Percentiles rank a stretch among this genome's conserved stretches.
Evolutionary conservation across 35 echinoderm and acorn worm genomes (phyloP).

Genomic region (Ophiothrix spiculata): DNA sequence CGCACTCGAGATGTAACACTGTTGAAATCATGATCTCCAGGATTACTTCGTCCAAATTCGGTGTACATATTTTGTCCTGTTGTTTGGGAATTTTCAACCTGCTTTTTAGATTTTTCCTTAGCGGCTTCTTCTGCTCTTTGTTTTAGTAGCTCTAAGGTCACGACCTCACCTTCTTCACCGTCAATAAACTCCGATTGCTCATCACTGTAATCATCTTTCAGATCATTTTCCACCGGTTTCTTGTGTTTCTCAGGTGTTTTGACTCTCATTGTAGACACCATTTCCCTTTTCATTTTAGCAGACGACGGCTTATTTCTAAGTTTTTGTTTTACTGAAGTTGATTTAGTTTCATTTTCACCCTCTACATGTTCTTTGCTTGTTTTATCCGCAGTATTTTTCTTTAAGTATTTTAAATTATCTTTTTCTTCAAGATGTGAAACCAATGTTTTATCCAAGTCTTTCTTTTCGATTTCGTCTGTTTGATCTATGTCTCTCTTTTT

Average conservation of each 20-base stretch:
- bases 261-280: no score
- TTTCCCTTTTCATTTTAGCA: no score
- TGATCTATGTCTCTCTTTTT: neutral
- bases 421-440: no score
- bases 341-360: no score
- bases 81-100: neutral
- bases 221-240: no score
- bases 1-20: neutral
- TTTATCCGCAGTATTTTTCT: no score
- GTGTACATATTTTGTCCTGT: neutral
- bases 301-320: no score
- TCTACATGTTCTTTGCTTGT: no score
- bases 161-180: neutral
- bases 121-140: neutral
- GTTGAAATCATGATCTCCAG: neutral
- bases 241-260: no score
- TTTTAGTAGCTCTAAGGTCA: neutral
- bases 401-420: no score
- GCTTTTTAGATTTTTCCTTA: neutral
- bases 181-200: neutral
- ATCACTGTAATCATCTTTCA: neutral
- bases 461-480: neutral
- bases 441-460: neutral
- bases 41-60: neutral
- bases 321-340: no score